Evolutionary conservation across 2,888 invertebrate genomes (phyloP), one percentile per base, ranked within the genome.

Genomic region (Clunio marinus): DNA sequence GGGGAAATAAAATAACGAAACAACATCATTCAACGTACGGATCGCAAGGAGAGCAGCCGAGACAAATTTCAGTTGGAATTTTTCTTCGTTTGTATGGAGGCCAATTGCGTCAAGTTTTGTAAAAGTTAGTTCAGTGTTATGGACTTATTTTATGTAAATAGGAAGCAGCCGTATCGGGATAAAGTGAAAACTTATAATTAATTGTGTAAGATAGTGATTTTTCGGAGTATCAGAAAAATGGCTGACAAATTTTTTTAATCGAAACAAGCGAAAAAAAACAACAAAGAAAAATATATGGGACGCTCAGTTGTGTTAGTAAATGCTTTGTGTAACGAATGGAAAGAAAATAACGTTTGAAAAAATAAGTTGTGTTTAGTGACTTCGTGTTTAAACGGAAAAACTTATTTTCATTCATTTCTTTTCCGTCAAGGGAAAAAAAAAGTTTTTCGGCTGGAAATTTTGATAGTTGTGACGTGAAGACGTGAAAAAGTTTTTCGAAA

Each of bases 201-300:
- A 13, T 15, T 15, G 5, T 17, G 46, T 25, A 20, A 27, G 28
- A 28, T 20, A 7, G 20, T 63, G 46, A 63, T 15, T 37, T 37
- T 60, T 22, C 5, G 13, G 22, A 45, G 37, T 27, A 45, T 46
- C 27, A 63, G 4, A 63, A 63, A 63, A 63, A 63, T 63, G 63
- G 63, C 63, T 35, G 37, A 37, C 63, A 46, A 63, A 46, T 57
- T 57, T 57, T 57, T 57, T 57, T 57, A 57, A 27, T 57, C 15
- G 28, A 57, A 45, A 37, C 62, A 62, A 62, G 62, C 62, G 62
- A 62, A 63, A 63, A 63, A 63, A 63, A 63, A 45, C 25, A 63
- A 45, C 45, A 63, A 63, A 59, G 45, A 45, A 51, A 51, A 51
- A 22, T 51, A 17, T 51, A 51, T 51, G 22, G 10, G 22, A 51